phyloP scores from a whole-genome alignment of 1,140 invertebrate genomes.

The Bicyclus anynana region DNA sequence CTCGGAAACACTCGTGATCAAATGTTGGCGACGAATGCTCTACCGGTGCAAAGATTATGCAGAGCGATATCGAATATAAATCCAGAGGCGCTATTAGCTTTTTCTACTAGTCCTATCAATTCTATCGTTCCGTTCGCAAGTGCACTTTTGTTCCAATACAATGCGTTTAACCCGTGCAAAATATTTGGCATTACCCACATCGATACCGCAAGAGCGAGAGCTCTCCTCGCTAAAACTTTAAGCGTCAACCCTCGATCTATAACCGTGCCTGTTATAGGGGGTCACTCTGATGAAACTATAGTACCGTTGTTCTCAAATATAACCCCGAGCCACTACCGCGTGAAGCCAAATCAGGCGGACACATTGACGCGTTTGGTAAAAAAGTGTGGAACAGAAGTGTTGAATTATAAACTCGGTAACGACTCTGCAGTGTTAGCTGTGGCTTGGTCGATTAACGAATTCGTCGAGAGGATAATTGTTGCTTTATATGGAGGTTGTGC shows the following conservation, averaged over 20 bases:
- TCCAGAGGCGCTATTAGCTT: conserved; percentile 41
- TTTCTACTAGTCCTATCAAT: conserved; percentile 51
- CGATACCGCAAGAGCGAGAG: conserved; percentile 36
- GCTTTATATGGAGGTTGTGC: conserved; percentile 37
- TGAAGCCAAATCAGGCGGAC: conserved; percentile 37
- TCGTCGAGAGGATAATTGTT: conserved; percentile 35
- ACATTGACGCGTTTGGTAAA: conserved; percentile 41
- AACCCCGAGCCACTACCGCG: conserved; percentile 23
- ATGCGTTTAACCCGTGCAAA: conserved; percentile 43
- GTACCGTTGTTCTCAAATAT: conserved; percentile 53
- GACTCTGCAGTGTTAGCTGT: conserved; percentile 39
- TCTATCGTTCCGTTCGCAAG: conserved; percentile 52
- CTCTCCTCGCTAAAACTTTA: conserved; percentile 33
- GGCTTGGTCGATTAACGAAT: conserved; percentile 48
- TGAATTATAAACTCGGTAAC: conserved; percentile 37
- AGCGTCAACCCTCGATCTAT: conserved; percentile 32
- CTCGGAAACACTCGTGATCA: conserved; percentile 33
- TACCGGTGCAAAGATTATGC: conserved; percentile 37
- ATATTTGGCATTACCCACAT: conserved; percentile 51
- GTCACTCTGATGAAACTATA: conserved; percentile 49
- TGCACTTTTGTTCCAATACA: conserved; percentile 38
- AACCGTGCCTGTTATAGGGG: conserved; percentile 44
- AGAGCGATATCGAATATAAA: conserved; percentile 34
- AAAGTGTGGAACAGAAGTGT: conserved; percentile 42
- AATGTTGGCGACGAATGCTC: conserved; percentile 43